Conservation (phyloP, 2,113 vertebrate genomes). For the Sialia sialis region DNA sequence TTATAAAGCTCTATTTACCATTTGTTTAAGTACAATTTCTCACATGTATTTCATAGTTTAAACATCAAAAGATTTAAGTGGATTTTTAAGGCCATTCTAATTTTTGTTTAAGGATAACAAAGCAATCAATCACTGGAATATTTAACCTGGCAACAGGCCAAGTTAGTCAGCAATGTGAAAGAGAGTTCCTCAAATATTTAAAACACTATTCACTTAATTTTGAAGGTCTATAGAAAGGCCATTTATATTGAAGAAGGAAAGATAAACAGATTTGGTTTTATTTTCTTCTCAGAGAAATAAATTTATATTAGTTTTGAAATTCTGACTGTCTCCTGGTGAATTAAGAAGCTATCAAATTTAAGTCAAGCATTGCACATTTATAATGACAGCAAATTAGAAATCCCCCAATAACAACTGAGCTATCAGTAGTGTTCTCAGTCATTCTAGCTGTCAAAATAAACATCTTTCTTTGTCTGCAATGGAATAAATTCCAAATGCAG, state of each 20-base stretch:
- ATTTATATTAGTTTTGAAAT: background rate
- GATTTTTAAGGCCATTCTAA: background rate
- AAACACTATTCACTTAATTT: background rate
- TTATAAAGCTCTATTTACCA: background rate
- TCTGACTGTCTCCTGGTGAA: background rate
- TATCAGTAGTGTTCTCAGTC: background rate
- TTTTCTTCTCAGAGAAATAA: slow-evolving; percentile 20
- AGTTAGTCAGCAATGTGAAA: background rate
- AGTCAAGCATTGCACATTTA: background rate
- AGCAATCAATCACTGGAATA: background rate
- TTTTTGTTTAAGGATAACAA: background rate
- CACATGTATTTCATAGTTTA: background rate
- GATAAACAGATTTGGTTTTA: background rate
- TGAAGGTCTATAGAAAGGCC: background rate
- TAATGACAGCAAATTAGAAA: slow-evolving; percentile 39
- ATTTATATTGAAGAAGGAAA: background rate
- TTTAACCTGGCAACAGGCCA: background rate
- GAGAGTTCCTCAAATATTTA: background rate
- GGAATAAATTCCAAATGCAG: background rate
- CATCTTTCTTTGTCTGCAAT: background rate
- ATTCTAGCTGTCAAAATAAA: background rate
- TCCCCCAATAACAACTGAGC: background rate
- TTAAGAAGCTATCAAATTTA: slow-evolving; percentile 19
- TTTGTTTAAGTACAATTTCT: background rate
- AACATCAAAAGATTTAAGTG: background rate